A percentile compares a stretch with the other conserved stretches of the same genome.
These are phyloP conservation scores for Eurystomus glaucurus DNA, from an alignment of 2,797 vertebrate species.

Conservation along the genomic window DNA sequence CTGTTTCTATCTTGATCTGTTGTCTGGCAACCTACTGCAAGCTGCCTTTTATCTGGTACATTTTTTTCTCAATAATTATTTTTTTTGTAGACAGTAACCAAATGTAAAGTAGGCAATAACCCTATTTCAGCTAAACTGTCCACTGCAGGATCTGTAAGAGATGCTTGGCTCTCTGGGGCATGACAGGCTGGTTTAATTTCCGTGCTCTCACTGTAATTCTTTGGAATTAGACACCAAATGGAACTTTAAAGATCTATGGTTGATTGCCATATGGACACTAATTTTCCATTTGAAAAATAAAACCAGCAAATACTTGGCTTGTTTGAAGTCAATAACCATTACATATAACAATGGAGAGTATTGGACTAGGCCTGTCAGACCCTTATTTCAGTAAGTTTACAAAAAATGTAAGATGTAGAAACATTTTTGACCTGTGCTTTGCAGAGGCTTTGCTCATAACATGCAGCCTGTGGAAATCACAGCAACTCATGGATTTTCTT, in stretches of 20 bases:
- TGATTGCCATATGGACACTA: not conserved
- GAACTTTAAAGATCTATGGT: not conserved
- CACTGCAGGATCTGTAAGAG: not conserved
- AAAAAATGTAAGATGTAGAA: not conserved
- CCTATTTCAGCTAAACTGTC: not conserved
- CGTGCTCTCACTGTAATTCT: not conserved
- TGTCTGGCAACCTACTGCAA: not conserved
- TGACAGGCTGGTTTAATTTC: not conserved
- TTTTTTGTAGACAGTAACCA: not conserved
- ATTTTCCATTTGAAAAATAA: constrained; percentile 26
- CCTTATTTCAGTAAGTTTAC: not conserved
- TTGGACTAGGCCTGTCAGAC: not conserved
- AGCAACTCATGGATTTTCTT: not conserved
- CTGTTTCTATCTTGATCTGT: not conserved
- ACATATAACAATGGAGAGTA: not conserved
- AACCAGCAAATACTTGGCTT: not conserved
- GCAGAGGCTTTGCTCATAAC: not conserved
- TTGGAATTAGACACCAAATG: not conserved
- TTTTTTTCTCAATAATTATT: not conserved
- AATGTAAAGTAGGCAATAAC: not conserved
- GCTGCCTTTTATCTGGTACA: not conserved
- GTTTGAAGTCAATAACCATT: not conserved
- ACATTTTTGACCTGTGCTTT: not conserved
- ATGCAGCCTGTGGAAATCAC: rapidly evolving
- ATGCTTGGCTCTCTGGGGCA: not conserved